These are phyloP conservation scores for Euleptes europaea DNA, from an alignment of 2,113 vertebrate genomes.

Conservation along the genomic window DNA sequence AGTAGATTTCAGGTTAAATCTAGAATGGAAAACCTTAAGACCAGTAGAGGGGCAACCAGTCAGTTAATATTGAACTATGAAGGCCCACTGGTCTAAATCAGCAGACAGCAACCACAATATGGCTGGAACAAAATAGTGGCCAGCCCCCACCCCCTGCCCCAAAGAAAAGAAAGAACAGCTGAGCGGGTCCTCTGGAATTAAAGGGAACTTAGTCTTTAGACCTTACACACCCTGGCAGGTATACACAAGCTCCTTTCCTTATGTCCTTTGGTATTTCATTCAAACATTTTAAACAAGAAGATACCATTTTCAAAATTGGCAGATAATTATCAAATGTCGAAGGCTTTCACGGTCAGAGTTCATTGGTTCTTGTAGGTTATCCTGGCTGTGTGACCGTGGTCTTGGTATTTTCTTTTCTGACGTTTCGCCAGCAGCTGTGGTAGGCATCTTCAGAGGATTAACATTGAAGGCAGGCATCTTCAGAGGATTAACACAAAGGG, in stretches of 20 bases:
- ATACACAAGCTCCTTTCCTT: neutral
- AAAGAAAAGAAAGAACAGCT: neutral
- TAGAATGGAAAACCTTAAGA: neutral
- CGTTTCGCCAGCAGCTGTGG: no score
- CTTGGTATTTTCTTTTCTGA: no score
- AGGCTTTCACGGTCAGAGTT: no score
- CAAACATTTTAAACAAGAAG: neutral
- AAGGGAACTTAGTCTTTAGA: neutral
- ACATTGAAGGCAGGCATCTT: no score
- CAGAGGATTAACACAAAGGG: no score
- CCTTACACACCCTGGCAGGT: neutral
- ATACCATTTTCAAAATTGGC: neutral
- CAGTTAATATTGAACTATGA: neutral
- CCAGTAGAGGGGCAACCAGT: neutral
- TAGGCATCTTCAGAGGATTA: no score
- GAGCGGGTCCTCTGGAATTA: no score
- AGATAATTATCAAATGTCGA: neutral
- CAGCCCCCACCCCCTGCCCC: no score
- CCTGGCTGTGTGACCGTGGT: no score
- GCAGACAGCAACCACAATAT: neutral
- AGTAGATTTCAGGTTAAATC: neutral
- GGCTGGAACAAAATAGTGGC: neutral
- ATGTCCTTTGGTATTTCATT: neutral
- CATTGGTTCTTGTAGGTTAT: no score
- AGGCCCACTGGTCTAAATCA: neutral